Conservation (phyloP, 1,140 invertebrate genomes). For the Trichonephila clavata region DNA sequence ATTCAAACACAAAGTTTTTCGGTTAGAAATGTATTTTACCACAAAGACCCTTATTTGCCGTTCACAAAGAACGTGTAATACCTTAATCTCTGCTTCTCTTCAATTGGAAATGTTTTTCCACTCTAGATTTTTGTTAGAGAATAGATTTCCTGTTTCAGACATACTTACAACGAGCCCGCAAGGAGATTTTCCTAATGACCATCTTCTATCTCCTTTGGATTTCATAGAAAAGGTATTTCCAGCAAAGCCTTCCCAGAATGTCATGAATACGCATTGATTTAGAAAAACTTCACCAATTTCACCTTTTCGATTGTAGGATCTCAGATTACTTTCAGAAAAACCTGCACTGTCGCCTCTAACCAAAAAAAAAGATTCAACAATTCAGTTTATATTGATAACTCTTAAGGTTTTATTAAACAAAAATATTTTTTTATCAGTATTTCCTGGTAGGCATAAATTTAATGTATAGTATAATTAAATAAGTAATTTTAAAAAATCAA, state of each 20-base stretch:
- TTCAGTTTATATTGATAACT: no score
- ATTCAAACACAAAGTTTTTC: not conserved
- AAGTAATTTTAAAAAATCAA: no score
- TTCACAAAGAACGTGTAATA: not conserved
- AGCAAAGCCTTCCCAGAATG: not conserved
- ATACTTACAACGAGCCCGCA: not conserved
- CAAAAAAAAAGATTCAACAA: no score
- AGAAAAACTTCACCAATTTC: not conserved
- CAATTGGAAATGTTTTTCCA: not conserved
- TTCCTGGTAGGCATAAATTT: no score
- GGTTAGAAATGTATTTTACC: not conserved
- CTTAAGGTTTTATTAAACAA: no score
- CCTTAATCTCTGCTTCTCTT: not conserved
- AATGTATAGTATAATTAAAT: no score
- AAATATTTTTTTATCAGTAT: no score
- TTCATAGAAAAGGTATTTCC: not conserved
- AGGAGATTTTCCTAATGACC: conserved; percentile 12
- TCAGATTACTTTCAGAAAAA: not conserved
- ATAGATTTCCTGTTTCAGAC: not conserved
- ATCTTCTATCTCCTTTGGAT: not conserved
- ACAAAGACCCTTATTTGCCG: not conserved
- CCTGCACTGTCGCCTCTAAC: no score
- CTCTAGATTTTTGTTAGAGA: not conserved
- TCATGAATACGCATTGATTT: not conserved
- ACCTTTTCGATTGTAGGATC: not conserved